Base-by-base conservation (phyloP, 2,888 invertebrate species). In the Pherbina coryleti region DNA sequence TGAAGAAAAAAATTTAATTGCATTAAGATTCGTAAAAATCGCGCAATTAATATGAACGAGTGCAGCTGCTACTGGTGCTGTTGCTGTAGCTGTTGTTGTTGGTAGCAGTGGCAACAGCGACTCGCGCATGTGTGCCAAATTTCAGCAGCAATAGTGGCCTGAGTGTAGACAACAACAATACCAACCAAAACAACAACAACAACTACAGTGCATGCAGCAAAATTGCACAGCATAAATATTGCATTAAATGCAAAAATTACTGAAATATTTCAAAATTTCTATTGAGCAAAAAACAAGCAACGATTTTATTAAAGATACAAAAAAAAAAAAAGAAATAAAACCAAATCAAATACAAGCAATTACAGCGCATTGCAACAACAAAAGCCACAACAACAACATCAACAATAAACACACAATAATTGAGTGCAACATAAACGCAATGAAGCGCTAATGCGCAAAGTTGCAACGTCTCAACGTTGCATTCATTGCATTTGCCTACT, bases 381-480 rank as follows among this genome's bases (percentile, higher is more conserved):
- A 37, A 3, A 31, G 28, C 60, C 22, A 60, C 25, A 14, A 17
- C 28, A 62, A 31, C 34, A 64, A 28, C 17, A 60, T 25, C 64
- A 64, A 5, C 64, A 64, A 64, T 31, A 28, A 64, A 3, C 22
- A 31, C 31, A n/a, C 28, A 25, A 25, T 28, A 28, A 28, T 62
- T 62, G 55, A 19, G 55, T 22, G 55, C 55, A 55, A 55, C 28
- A 64, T 31, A 31, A 60, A 34, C n/a, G 64, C 64, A 64, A 64
- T 64, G 64, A 31, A 64, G 64, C 64, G 64, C 28, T 31, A 64
- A 64, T 31, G 19, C 64, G 64, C 64, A 44, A 51, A 31, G 64
- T 69, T 51, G 73, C 62, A 74, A 74, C 37, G 49, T 37, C 49
- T 72, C 31, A 34, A n/a, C 62, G 62, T 64, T 34, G 64, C 64